Percentiles rank a stretch among this genome's conserved stretches.
These are phyloP conservation scores for Hydrotaea cyrtoneurina DNA, from an alignment of 2,888 invertebrate species.

Conservation along the genomic window DNA sequence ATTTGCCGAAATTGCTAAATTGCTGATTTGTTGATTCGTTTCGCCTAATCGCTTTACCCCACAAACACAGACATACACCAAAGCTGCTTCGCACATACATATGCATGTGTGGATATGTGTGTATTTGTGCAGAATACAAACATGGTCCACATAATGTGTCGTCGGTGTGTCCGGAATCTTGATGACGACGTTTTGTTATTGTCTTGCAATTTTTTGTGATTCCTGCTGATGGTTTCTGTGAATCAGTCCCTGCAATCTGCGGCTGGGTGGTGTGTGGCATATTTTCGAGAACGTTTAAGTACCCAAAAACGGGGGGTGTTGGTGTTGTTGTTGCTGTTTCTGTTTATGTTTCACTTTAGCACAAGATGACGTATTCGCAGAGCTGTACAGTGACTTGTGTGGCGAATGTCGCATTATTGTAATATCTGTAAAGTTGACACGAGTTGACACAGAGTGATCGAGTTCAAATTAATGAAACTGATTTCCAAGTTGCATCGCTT, in stretches of 20 bases:
- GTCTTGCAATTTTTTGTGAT: conserved; percentile 10
- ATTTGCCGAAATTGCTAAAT: conserved; percentile 75
- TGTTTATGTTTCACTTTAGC: conserved; percentile 60
- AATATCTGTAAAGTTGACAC: too few species aligned
- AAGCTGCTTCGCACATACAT: conserved; percentile 42
- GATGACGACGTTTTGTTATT: conserved; percentile 45
- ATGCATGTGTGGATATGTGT: conserved; percentile 4
- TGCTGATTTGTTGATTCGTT: conserved; percentile 80
- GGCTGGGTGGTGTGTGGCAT: conserved; percentile 5
- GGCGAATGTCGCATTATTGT: too few species aligned
- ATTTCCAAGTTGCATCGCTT: too few species aligned
- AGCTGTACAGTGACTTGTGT: too few species aligned
- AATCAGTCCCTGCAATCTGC: not conserved
- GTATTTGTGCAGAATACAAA: conserved; percentile 45
- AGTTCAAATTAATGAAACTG: too few species aligned
- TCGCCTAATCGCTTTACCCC: conserved; percentile 78
- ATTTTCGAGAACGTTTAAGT: conserved; percentile 42
- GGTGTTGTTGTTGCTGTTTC: conserved; percentile 50
- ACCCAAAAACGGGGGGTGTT: conserved; percentile 31
- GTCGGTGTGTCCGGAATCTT: conserved; percentile 62
- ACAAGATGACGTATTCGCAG: conserved; percentile 23
- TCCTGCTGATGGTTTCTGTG: conserved; percentile 17
- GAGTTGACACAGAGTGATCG: too few species aligned
- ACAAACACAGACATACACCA: conserved; percentile 66
- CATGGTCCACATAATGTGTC: conserved; percentile 51